A percentile compares a stretch with the other conserved stretches of the same genome.
These are phyloP conservation scores for Torymus tubicola DNA, from an alignment of 2,888 invertebrate species.

Conservation along the genomic window DNA sequence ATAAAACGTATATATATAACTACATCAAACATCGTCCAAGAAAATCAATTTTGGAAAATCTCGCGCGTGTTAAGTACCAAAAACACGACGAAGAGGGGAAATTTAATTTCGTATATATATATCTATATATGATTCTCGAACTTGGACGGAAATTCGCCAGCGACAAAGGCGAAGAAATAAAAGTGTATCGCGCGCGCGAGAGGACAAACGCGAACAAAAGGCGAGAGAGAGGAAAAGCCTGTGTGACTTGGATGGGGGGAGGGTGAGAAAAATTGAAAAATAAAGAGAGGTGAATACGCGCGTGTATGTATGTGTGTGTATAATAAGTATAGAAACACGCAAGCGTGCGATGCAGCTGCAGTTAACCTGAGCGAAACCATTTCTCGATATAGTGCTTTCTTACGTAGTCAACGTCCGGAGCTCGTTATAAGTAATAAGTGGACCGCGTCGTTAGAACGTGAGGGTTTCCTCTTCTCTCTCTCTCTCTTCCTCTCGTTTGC, in stretches of 20 bases:
- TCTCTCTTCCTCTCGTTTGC: not conserved
- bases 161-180: not conserved
- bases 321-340: too few species aligned
- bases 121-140: too few species aligned
- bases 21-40: too few species aligned
- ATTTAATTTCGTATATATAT: too few species aligned
- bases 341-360: not conserved
- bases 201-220: slow-evolving; percentile 17
- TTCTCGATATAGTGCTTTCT: slow-evolving; percentile 49
- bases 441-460: slow-evolving; percentile 28
- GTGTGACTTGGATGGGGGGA: slow-evolving; percentile 23
- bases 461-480: not conserved
- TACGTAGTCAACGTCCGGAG: slow-evolving; percentile 38
- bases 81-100: too few species aligned
- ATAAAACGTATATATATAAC: too few species aligned
- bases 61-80: too few species aligned
- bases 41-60: too few species aligned
- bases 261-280: slow-evolving; percentile 14
- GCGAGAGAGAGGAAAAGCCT: not conserved
- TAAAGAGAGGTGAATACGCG: slow-evolving; percentile 3
- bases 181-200: slow-evolving; percentile 4
- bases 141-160: not conserved
- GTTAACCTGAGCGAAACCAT: slow-evolving; percentile 50
- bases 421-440: slow-evolving; percentile 54
- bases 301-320: too few species aligned